Conservation (phyloP, 2,797 vertebrate genomes). For the Echiichthys vipera region DNA sequence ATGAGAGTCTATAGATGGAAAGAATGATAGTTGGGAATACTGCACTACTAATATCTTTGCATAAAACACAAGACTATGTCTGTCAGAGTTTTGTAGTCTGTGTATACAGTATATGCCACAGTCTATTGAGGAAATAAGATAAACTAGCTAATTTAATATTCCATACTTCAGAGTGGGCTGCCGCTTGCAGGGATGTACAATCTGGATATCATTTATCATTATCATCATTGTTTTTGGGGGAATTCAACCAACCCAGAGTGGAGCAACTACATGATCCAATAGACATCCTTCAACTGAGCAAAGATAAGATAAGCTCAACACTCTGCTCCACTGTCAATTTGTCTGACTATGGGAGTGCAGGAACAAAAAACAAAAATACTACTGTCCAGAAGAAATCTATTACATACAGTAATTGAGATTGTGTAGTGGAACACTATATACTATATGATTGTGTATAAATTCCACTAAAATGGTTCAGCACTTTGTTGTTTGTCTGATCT, state of each 20-base stretch:
- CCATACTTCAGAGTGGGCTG: not conserved
- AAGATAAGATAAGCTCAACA: conserved; percentile 25
- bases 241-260: conserved; percentile 12
- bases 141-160: not conserved
- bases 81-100: not conserved
- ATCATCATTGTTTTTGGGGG: not conserved
- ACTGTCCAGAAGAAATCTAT: conserved; percentile 16
- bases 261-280: not conserved
- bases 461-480: conserved; percentile 32
- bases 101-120: not conserved
- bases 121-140: conserved; percentile 15
- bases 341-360: conserved; percentile 10
- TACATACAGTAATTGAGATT: conserved; percentile 21
- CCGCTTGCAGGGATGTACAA: not conserved
- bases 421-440: conserved; percentile 7
- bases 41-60: not conserved
- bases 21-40: conserved; percentile 5
- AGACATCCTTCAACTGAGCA: conserved; percentile 9
- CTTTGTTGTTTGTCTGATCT: conserved; percentile 11
- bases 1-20: conserved; percentile 2
- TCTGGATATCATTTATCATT: conserved; percentile 2
- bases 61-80: not conserved
- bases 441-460: conserved; percentile 44
- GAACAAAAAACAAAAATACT: conserved; percentile 18
- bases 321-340: conserved; percentile 26